A percentile compares a stretch with the other conserved stretches of the same genome.
phyloP scores from a whole-genome alignment of 2,113 vertebrate species.

The Macquaria australasica region DNA sequence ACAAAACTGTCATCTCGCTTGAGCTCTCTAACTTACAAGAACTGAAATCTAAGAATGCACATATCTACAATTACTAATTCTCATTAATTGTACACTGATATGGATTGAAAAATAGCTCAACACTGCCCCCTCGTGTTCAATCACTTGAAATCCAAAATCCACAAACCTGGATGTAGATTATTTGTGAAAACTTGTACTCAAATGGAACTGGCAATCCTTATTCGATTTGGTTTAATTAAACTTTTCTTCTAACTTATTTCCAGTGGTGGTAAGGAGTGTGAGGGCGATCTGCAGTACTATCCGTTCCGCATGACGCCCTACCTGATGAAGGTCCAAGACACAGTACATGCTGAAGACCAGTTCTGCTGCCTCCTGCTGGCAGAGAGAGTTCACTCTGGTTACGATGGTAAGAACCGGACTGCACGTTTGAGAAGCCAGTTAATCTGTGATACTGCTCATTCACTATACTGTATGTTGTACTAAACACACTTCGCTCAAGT shows the following conservation, averaged over 20 bases:
- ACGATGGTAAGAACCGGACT: conserved; percentile 88
- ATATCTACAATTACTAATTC: not conserved
- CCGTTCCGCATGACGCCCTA: conserved; percentile 97
- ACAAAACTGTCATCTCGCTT: not conserved
- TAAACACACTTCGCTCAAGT: not conserved
- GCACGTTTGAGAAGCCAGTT: not conserved
- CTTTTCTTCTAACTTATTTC: not conserved
- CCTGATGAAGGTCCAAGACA: conserved; percentile 90
- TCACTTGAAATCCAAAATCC: not conserved
- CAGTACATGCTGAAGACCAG: conserved; percentile 86
- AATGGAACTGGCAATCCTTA: not conserved
- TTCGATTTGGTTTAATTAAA: not conserved
- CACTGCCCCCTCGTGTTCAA: conserved; percentile 50
- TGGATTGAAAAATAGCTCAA: not conserved
- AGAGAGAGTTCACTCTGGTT: conserved; percentile 95
- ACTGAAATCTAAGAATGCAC: not conserved
- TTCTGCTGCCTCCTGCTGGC: conserved; percentile 96
- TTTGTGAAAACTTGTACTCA: not conserved
- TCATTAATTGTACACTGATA: not conserved
- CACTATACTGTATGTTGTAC: not conserved
- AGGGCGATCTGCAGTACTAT: conserved; percentile 87
- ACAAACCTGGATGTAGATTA: not conserved
- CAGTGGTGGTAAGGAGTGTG: conserved; percentile 86
- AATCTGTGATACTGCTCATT: not conserved
- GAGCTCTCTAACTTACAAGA: not conserved